Percentiles rank a stretch among this genome's conserved stretches.
Conservation (phyloP, 2,888 invertebrate species). For the Ennomos erosarius region DNA sequence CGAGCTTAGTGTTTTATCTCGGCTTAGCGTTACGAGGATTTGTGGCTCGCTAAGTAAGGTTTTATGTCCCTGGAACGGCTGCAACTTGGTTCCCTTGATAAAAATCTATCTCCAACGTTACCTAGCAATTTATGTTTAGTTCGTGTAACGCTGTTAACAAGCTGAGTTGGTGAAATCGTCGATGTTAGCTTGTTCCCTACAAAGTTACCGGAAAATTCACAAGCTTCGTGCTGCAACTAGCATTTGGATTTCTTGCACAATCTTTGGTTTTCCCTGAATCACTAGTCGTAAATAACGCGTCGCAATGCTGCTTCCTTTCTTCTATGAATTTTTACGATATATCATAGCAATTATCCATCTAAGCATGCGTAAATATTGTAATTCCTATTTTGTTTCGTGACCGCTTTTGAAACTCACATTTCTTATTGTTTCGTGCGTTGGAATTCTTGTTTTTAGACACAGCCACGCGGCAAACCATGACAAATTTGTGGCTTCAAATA, state of each 20-base stretch:
- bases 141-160: constrained; percentile 27
- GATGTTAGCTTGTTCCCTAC: constrained; percentile 30
- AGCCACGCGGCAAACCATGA: constrained; percentile 37
- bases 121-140: constrained; percentile 45
- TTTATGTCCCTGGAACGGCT: constrained; percentile 80
- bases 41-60: constrained; percentile 84
- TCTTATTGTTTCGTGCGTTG: constrained; percentile 38
- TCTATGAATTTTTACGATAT: constrained; percentile 60
- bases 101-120: constrained; percentile 66
- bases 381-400: constrained; percentile 29
- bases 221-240: constrained; percentile 51
- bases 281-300: constrained; percentile 77
- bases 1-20: constrained; percentile 84
- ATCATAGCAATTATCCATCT: constrained; percentile 47
- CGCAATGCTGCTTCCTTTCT: constrained; percentile 73
- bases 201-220: constrained; percentile 41
- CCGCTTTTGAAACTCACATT: constrained; percentile 40
- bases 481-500: constrained; percentile 36
- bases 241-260: constrained; percentile 68
- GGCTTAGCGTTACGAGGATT: constrained; percentile 84
- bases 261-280: constrained; percentile 70
- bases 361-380: constrained; percentile 33
- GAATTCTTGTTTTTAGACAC: constrained; percentile 42
- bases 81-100: constrained; percentile 77
- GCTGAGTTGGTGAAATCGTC: constrained; percentile 19